Evolutionary conservation across 2,113 vertebrate genomes (phyloP).

Genomic region (Psittacus erithacus): DNA sequence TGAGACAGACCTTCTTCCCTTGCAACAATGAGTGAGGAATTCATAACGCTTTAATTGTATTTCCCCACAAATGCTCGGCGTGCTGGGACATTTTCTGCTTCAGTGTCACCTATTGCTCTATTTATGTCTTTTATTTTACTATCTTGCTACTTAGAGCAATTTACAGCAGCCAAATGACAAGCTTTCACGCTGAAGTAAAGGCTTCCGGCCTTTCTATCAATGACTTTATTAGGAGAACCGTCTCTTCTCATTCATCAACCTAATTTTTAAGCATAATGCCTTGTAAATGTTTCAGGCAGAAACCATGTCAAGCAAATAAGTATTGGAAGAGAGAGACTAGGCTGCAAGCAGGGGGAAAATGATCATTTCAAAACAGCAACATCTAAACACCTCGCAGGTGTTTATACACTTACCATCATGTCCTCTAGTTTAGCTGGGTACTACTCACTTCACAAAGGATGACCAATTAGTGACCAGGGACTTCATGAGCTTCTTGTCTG

Average conservation of each 20-base stretch:
- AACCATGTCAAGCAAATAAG: not conserved
- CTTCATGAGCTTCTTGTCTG: not conserved
- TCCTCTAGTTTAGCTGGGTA: not conserved
- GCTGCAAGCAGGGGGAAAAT: not conserved
- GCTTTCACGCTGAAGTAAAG: not conserved
- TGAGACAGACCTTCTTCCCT: not conserved
- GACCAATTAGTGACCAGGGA: not conserved
- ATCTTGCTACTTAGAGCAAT: not conserved
- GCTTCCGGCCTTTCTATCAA: not conserved
- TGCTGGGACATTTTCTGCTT: not conserved
- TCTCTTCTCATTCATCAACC: slow-evolving; percentile 17
- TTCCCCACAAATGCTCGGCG: not conserved
- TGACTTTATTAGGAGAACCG: not conserved
- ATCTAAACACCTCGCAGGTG: not conserved
- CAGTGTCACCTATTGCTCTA: not conserved
- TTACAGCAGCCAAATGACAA: not conserved
- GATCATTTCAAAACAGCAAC: not conserved
- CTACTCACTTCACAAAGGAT: not conserved
- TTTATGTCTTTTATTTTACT: not conserved
- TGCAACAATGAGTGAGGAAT: not conserved
- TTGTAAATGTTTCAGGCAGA: slow-evolving; percentile 14
- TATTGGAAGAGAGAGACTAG: not conserved
- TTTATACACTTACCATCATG: not conserved
- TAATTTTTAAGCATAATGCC: slow-evolving; percentile 4
- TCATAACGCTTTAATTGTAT: not conserved